phyloP scores from a whole-genome alignment of 1,140 invertebrate genomes.

The Plodia interpunctella region DNA sequence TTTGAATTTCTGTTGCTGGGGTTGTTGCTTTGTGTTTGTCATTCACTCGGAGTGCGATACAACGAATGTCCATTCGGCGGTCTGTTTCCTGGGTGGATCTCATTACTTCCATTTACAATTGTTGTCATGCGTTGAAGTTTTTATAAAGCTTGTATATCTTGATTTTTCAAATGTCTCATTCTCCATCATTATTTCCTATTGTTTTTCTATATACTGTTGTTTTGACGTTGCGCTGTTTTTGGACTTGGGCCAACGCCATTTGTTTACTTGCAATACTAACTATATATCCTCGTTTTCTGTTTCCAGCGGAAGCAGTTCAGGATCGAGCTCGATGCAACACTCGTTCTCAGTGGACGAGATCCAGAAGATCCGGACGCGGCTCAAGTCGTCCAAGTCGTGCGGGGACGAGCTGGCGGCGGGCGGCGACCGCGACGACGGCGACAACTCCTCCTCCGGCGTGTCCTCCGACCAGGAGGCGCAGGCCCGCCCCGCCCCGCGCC shows the following conservation, averaged over 20 bases:
- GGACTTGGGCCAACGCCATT: too few species aligned
- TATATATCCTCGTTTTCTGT: neutral
- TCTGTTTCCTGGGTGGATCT: too few species aligned
- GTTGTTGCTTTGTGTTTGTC: neutral
- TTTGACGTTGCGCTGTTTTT: too few species aligned
- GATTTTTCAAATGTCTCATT: too few species aligned
- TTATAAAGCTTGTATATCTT: too few species aligned
- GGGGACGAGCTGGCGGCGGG: slow-evolving; percentile 83
- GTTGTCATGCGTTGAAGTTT: too few species aligned
- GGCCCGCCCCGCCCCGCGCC: slow-evolving; percentile 41
- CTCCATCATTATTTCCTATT: too few species aligned
- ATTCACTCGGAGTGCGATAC: neutral
- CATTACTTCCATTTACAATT: too few species aligned
- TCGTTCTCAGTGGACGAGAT: slow-evolving; percentile 93
- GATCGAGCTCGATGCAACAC: slow-evolving; percentile 87
- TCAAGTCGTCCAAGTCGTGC: slow-evolving; percentile 91
- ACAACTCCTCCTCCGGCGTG: slow-evolving; percentile 91
- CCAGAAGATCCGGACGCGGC: slow-evolving; percentile 87
- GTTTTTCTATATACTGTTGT: too few species aligned
- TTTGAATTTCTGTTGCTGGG: neutral
- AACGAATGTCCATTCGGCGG: neutral
- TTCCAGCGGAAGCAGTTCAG: slow-evolving; percentile 82
- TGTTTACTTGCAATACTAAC: neutral
- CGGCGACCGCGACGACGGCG: slow-evolving; percentile 84
- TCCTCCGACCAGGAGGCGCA: slow-evolving; percentile 88